phyloP scores from a whole-genome alignment of 2,797 vertebrate species.

The Periophthalmus magnuspinnatus region DNA sequence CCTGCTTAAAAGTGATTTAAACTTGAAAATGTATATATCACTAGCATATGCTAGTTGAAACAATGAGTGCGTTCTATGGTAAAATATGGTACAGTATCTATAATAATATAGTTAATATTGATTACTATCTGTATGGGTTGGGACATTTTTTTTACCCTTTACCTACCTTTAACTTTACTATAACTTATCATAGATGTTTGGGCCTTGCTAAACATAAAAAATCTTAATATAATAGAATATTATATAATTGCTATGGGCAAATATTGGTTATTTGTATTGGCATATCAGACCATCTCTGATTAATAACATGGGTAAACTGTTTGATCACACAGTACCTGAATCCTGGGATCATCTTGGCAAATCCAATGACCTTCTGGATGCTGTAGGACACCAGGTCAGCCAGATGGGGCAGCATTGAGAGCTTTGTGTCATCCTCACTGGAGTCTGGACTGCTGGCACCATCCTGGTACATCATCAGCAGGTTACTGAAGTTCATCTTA shows the following conservation, averaged over 20 bases:
- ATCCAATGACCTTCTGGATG: constrained; percentile 97
- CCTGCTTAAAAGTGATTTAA: too few species aligned
- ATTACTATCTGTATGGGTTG: background rate
- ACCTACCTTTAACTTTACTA: too few species aligned
- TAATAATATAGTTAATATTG: background rate
- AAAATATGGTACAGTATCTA: background rate
- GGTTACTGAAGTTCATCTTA: constrained; percentile 80
- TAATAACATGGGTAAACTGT: background rate
- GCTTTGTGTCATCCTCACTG: constrained; percentile 76
- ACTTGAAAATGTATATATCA: too few species aligned
- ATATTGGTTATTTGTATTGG: too few species aligned
- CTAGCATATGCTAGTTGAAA: background rate
- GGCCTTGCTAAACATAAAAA: too few species aligned
- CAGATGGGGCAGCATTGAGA: constrained; percentile 95
- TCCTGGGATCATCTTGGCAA: constrained; percentile 98
- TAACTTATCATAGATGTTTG: too few species aligned
- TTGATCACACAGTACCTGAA: constrained; percentile 81
- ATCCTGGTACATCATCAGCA: constrained; percentile 83
- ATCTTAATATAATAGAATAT: too few species aligned
- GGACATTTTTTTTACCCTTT: too few species aligned
- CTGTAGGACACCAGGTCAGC: constrained; percentile 97
- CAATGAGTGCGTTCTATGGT: background rate
- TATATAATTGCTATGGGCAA: too few species aligned
- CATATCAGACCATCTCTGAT: too few species aligned
- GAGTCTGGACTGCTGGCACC: constrained; percentile 80